These are phyloP conservation scores for Nylanderia fulva DNA, from an alignment of 1,140 invertebrate genomes.

Conservation along the genomic window DNA sequence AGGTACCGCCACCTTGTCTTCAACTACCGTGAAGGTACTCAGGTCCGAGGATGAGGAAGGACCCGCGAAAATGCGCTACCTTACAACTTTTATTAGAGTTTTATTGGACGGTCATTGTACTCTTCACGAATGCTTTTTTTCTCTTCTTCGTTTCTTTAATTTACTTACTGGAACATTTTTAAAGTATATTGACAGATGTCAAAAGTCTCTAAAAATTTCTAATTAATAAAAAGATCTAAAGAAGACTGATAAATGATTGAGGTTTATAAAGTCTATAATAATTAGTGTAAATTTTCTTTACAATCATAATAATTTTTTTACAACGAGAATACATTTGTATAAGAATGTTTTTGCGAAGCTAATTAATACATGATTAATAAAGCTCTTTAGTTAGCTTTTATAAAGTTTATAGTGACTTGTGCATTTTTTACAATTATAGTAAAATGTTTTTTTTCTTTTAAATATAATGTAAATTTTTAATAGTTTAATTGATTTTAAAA, in stretches of 20 bases:
- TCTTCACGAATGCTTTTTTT: background rate
- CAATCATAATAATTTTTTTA: background rate
- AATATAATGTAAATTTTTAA: constrained; percentile 3
- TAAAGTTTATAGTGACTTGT: background rate
- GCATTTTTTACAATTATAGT: background rate
- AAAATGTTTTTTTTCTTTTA: background rate
- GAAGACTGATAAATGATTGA: background rate
- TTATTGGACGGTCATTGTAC: constrained; percentile 35
- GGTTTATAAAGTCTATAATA: background rate
- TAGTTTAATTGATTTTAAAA: background rate
- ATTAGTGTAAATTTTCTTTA: background rate
- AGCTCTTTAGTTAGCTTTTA: background rate
- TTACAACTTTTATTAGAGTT: constrained; percentile 52
- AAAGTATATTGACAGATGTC: background rate
- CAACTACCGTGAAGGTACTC: constrained; percentile 32
- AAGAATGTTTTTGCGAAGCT: too few species aligned
- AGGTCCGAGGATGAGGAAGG: constrained; percentile 26
- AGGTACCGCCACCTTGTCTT: constrained; percentile 24
- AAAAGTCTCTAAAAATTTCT: background rate
- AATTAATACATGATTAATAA: too few species aligned
- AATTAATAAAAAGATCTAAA: background rate
- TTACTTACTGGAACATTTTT: background rate
- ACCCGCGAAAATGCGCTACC: constrained; percentile 19
- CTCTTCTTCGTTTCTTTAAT: background rate
- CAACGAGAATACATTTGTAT: too few species aligned